Evolutionary conservation across 2,888 invertebrate genomes (phyloP).

Genomic region (Xylocampa areola): DNA sequence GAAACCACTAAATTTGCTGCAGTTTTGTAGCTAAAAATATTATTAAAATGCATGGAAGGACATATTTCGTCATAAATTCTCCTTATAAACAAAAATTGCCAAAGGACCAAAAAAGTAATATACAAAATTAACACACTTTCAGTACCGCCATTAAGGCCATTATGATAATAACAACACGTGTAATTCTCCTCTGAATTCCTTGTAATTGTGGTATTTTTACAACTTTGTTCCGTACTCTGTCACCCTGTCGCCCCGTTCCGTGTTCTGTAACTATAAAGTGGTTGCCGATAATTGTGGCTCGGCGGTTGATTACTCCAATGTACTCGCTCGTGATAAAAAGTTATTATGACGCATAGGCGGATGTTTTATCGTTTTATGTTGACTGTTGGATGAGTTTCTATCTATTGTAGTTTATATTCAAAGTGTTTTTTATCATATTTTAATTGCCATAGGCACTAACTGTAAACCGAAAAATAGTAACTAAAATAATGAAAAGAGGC

Average conservation of each 20-base stretch:
- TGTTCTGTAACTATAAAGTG: conserved; percentile 52
- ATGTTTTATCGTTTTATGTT: no score
- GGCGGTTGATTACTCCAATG: conserved; percentile 38
- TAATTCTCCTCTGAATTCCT: conserved; percentile 36
- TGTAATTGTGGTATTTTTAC: conserved; percentile 60
- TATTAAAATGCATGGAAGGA: no score
- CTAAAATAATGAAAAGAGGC: no score
- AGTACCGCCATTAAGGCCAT: conserved; percentile 15
- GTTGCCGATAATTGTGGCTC: conserved; percentile 40
- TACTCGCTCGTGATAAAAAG: conserved; percentile 17
- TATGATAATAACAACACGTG: conserved; percentile 54
- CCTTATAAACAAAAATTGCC: no score
- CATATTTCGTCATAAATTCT: no score
- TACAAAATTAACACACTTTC: conserved; percentile 4
- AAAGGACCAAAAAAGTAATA: not conserved
- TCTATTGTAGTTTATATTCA: no score
- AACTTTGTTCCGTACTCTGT: conserved; percentile 38
- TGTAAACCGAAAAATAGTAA: no score
- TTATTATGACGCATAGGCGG: conserved; percentile 1
- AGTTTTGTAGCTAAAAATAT: no score
- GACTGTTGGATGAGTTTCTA: no score
- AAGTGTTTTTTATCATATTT: no score
- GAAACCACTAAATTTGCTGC: no score
- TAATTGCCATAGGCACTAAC: no score
- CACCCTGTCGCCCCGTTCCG: conserved; percentile 38